Conservation (phyloP, 2,888 invertebrate species). For the Chrysolina americana region DNA sequence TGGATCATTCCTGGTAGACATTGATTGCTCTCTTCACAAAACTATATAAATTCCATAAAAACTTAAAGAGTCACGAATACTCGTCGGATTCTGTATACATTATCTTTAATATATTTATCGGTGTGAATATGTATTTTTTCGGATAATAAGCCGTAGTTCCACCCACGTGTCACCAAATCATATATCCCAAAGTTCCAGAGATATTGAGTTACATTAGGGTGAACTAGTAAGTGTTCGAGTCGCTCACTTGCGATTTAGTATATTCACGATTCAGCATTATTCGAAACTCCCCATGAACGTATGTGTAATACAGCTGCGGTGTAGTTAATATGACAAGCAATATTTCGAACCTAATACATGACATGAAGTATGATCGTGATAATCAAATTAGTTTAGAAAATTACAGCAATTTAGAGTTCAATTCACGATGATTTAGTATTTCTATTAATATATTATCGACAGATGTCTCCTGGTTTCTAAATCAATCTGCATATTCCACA, state of each 20-base stretch:
- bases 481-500: background rate
- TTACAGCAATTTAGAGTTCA: conserved; percentile 35
- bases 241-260: background rate
- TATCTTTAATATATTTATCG: too few species aligned
- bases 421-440: conserved; percentile 34
- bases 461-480: conserved; percentile 15
- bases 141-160: background rate
- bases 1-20: too few species aligned
- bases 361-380: conserved; percentile 38
- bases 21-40: too few species aligned
- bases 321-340: conserved; percentile 35
- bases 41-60: too few species aligned
- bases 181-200: background rate
- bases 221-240: background rate
- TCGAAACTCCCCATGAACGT: conserved; percentile 19
- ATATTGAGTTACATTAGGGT: conserved; percentile 6
- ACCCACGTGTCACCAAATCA: background rate
- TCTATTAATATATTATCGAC: conserved; percentile 34
- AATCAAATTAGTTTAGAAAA: conserved; percentile 38
- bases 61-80: too few species aligned
- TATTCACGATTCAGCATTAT: background rate
- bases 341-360: conserved; percentile 33
- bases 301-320: conserved; percentile 20
- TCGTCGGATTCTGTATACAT: too few species aligned
- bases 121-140: background rate